Evolutionary conservation across 2,888 invertebrate species (phyloP).

Genomic region (Erpobdella octoculata): DNA sequence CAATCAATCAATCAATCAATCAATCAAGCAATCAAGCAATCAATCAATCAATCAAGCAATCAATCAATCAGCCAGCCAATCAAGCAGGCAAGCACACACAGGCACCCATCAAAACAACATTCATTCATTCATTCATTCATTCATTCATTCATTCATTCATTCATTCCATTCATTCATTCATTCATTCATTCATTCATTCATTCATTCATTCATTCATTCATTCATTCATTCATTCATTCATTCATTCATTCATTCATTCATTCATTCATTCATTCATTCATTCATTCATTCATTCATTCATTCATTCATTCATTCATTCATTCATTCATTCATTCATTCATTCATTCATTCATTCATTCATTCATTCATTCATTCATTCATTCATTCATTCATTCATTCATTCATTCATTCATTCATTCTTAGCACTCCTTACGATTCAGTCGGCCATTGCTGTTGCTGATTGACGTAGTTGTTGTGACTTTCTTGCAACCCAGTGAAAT

Average conservation of each 20-base stretch:
- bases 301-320: constrained; percentile 2
- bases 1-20: no score
- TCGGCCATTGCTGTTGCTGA: background rate
- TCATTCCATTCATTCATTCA: no score
- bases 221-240: no score
- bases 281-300: background rate
- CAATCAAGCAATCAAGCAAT: no score
- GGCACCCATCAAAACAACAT: no score
- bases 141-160: no score
- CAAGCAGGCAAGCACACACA: no score
- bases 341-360: background rate
- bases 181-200: no score
- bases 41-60: no score
- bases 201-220: no score
- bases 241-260: background rate
- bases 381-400: background rate
- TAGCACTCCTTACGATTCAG: background rate
- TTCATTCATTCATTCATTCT: background rate
- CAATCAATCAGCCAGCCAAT: no score
- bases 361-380: background rate
- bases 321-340: background rate
- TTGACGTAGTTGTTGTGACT: background rate
- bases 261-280: background rate
- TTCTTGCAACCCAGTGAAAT: background rate
- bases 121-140: no score